phyloP scores from a whole-genome alignment of 2,888 invertebrate species.

The Epinotia nisella region DNA sequence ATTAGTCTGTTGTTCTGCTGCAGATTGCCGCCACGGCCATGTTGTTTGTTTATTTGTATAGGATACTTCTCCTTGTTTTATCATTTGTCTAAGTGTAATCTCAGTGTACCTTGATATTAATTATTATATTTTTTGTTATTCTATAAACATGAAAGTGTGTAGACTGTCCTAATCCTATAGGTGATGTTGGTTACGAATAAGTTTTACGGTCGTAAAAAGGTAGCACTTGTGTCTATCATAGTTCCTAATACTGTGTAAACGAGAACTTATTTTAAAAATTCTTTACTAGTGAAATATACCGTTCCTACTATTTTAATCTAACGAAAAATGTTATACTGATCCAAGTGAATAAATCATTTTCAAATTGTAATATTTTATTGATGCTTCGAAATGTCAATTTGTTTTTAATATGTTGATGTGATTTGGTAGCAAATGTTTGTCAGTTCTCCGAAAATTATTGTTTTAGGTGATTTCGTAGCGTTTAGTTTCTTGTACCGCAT shows the following conservation, averaged over 20 bases:
- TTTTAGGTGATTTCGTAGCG: slow-evolving; percentile 59
- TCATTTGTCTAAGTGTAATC: slow-evolving; percentile 55
- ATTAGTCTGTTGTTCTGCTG: slow-evolving; percentile 83
- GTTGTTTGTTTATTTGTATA: slow-evolving; percentile 78
- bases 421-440: slow-evolving; percentile 39
- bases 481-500: slow-evolving; percentile 64
- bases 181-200: slow-evolving; percentile 77
- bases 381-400: slow-evolving; percentile 52
- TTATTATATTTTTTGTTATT: slow-evolving; percentile 69
- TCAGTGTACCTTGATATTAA: slow-evolving; percentile 63
- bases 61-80: slow-evolving; percentile 57
- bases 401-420: slow-evolving; percentile 39
- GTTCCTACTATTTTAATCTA: slow-evolving; percentile 83
- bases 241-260: slow-evolving; percentile 84
- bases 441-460: slow-evolving; percentile 33
- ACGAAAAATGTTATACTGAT: slow-evolving; percentile 63
- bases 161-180: slow-evolving; percentile 57
- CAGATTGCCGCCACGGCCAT: slow-evolving; percentile 80
- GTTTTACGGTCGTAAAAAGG: slow-evolving; percentile 76
- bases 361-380: slow-evolving; percentile 53
- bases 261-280: slow-evolving; percentile 82
- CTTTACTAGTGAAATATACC: slow-evolving; percentile 84
- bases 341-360: slow-evolving; percentile 44
- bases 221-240: slow-evolving; percentile 83
- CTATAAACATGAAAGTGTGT: slow-evolving; percentile 60